Evolutionary conservation across 92 coral and sea anemone species (phyloP).

Genomic region (Epizoanthus fatuus): DNA sequence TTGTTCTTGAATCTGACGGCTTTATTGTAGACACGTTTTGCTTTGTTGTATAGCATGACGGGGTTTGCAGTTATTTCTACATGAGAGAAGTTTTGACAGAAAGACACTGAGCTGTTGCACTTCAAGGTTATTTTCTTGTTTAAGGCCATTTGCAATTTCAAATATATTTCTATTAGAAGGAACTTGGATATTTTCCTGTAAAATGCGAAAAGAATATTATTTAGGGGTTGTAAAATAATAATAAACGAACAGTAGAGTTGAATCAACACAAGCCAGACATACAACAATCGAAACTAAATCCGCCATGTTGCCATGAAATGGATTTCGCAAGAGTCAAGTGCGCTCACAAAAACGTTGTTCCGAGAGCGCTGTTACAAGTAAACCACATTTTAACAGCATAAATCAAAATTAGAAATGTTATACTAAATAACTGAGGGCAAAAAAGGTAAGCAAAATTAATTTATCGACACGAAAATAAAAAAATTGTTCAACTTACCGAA

Average conservation of each 20-base stretch:
- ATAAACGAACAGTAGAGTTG: not conserved
- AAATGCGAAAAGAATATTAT: not conserved
- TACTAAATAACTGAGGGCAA: not conserved
- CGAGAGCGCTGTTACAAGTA: not conserved
- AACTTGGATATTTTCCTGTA: slow-evolving; percentile 1
- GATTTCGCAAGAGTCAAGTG: slow-evolving; percentile 8
- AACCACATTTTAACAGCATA: slow-evolving; percentile 8
- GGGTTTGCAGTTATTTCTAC: slow-evolving; percentile 27
- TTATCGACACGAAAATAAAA: slow-evolving; percentile 1
- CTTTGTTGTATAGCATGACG: slow-evolving; percentile 25
- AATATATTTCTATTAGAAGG: not conserved
- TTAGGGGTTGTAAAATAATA: too few relatives aligned
- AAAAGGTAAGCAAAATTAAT: not conserved
- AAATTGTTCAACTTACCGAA: slow-evolving; percentile 24
- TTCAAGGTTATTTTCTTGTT: not conserved
- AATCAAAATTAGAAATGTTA: slow-evolving; percentile 7
- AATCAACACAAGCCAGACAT: not conserved
- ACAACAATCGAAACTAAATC: not conserved
- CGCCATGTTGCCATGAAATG: not conserved
- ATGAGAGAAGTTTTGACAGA: slow-evolving; percentile 26
- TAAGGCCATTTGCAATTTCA: not conserved
- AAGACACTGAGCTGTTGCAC: slow-evolving; percentile 26
- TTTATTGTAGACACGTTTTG: not conserved
- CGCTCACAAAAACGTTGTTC: not conserved
- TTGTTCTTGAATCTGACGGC: not conserved